Evolutionary conservation across 2,113 vertebrate species (phyloP).

Genomic region (Melospiza melodia): DNA sequence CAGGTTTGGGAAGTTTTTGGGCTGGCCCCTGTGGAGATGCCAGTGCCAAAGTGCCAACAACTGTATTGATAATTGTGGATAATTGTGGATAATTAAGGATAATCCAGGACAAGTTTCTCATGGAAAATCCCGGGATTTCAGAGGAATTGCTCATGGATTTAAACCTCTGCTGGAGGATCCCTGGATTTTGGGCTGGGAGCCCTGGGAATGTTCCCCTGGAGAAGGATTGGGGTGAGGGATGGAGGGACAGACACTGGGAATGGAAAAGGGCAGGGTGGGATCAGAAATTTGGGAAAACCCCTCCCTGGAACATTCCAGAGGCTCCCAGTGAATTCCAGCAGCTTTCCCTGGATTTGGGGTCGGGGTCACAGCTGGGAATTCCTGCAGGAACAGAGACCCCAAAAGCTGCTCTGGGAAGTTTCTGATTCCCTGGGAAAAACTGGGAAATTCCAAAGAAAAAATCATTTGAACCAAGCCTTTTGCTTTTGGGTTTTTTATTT

Average conservation of each 20-base stretch:
- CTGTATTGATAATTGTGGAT: neutral
- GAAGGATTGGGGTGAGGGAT: neutral
- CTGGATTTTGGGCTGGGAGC: neutral
- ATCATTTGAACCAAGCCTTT: neutral
- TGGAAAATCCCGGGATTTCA: neutral
- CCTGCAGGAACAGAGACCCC: too few species aligned
- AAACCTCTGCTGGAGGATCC: neutral
- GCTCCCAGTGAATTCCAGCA: neutral
- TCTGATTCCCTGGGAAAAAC: neutral
- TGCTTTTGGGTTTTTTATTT: neutral
- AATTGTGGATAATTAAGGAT: neutral
- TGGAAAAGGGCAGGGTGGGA: neutral
- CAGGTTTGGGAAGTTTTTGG: neutral
- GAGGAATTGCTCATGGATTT: neutral
- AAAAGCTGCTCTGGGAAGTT: neutral
- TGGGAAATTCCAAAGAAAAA: neutral
- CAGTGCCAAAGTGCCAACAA: neutral
- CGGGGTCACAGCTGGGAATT: neutral
- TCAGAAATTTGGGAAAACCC: too few species aligned
- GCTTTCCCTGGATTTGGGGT: neutral
- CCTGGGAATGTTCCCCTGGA: neutral
- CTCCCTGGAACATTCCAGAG: neutral
- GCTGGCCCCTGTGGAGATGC: neutral
- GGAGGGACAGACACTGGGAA: neutral
- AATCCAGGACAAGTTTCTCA: neutral